phyloP scores from a whole-genome alignment of 2,888 invertebrate species.

The Macrophya annulata region DNA sequence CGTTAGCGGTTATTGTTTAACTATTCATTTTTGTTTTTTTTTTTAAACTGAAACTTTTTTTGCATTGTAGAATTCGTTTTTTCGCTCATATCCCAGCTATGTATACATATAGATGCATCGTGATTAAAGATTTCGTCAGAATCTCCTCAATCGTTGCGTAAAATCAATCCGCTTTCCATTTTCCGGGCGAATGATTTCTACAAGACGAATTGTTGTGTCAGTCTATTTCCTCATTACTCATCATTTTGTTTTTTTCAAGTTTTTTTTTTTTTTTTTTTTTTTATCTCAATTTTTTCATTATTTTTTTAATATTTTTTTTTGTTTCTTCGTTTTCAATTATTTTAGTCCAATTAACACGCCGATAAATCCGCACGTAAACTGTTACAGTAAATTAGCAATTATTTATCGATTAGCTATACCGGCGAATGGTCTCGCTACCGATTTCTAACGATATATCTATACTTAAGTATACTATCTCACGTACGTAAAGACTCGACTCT shows the following conservation, averaged over 20 bases:
- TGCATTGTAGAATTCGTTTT: background rate
- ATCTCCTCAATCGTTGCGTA: slow-evolving; percentile 23
- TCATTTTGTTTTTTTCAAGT: background rate
- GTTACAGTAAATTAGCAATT: background rate
- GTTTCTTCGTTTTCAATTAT: background rate
- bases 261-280: background rate
- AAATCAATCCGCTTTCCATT: slow-evolving; percentile 43
- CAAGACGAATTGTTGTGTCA: background rate
- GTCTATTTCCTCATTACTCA: slow-evolving; percentile 7
- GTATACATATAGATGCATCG: background rate
- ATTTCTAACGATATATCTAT: background rate
- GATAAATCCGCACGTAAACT: background rate
- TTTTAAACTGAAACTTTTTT: background rate
- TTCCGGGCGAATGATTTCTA: slow-evolving; percentile 21
- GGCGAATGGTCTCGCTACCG: background rate
- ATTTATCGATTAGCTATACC: background rate
- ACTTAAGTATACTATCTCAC: background rate
- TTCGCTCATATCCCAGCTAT: background rate
- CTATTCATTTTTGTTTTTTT: background rate
- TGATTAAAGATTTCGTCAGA: background rate
- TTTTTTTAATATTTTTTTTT: too few relatives aligned
- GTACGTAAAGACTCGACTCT: slow-evolving; percentile 8
- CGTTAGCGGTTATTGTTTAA: background rate
- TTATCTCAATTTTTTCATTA: too few relatives aligned
- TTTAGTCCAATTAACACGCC: background rate